These are phyloP conservation scores for Mus pahari DNA, from an alignment of 2,113 vertebrate species.

Conservation along the genomic window DNA sequence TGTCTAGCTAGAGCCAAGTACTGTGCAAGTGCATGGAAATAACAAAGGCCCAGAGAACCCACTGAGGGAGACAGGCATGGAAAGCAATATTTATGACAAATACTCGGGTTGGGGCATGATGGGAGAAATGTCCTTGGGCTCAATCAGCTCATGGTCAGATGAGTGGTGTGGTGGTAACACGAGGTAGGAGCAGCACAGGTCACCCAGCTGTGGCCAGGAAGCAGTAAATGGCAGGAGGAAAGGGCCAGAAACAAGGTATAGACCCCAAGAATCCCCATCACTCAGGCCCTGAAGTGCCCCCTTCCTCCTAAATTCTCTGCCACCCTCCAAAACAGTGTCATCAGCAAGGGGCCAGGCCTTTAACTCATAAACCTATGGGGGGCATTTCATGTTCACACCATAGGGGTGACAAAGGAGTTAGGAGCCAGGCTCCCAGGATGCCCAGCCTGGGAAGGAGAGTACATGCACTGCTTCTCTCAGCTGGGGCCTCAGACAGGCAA, in stretches of 20 bases:
- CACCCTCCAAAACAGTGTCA: not conserved
- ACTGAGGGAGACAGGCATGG: not conserved
- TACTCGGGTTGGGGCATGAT: not conserved
- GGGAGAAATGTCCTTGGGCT: not conserved
- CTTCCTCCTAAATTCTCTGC: not conserved
- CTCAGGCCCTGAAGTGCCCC: not conserved
- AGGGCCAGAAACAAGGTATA: not conserved
- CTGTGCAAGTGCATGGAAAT: not conserved
- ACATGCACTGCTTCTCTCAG: not conserved
- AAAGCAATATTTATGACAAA: not conserved
- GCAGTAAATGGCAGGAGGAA: not conserved
- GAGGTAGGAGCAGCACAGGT: not conserved
- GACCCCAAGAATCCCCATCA: not conserved
- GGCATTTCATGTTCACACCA: not conserved
- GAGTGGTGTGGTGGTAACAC: not conserved
- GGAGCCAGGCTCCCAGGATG: not conserved
- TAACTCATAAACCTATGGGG: not conserved
- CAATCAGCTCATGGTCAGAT: not conserved
- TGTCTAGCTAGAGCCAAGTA: not conserved
- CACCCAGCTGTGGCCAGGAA: not conserved
- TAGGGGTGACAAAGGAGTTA: rapidly evolving
- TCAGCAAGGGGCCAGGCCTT: not conserved
- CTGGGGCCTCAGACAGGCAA: not conserved
- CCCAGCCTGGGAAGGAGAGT: not conserved
- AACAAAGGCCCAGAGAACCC: not conserved